phyloP scores from a whole-genome alignment of 30 jellyfish, hydroid and myxozoan genomes.

The Catostylus mosaicus region DNA sequence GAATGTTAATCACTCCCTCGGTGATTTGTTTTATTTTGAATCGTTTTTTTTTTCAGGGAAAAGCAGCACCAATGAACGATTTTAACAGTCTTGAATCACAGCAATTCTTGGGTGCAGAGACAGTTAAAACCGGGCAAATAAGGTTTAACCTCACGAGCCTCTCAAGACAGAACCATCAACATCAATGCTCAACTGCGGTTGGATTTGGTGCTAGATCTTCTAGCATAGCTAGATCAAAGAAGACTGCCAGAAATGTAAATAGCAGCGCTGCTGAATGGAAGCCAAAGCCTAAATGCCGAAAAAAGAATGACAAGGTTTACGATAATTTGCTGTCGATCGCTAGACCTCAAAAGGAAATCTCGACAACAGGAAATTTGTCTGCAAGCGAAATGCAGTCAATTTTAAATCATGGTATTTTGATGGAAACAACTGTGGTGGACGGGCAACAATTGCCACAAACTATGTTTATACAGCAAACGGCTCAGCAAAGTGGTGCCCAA shows the following conservation, averaged over 20 bases:
- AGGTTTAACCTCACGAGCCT: background rate
- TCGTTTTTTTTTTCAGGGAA: too few species aligned
- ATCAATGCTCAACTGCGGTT: background rate
- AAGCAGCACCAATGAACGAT: conserved; percentile 6
- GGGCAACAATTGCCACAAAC: background rate
- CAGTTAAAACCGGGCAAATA: background rate
- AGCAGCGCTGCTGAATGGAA: background rate
- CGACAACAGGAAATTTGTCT: background rate
- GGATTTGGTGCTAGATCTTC: background rate
- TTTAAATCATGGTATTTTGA: background rate
- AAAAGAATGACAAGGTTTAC: background rate
- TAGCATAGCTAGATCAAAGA: background rate
- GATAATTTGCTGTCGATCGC: background rate
- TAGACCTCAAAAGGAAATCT: background rate
- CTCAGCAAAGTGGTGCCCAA: too few species aligned
- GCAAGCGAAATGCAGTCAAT: background rate
- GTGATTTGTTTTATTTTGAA: too few species aligned
- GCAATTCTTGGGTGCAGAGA: background rate
- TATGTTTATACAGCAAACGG: background rate
- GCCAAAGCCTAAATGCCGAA: background rate
- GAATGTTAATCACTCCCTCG: too few species aligned
- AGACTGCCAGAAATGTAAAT: background rate
- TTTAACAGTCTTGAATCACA: background rate
- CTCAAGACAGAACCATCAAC: background rate
- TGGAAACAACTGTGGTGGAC: background rate